Evolutionary conservation across 1,140 invertebrate genomes (phyloP).

Genomic region (Diachasma alloeum): DNA sequence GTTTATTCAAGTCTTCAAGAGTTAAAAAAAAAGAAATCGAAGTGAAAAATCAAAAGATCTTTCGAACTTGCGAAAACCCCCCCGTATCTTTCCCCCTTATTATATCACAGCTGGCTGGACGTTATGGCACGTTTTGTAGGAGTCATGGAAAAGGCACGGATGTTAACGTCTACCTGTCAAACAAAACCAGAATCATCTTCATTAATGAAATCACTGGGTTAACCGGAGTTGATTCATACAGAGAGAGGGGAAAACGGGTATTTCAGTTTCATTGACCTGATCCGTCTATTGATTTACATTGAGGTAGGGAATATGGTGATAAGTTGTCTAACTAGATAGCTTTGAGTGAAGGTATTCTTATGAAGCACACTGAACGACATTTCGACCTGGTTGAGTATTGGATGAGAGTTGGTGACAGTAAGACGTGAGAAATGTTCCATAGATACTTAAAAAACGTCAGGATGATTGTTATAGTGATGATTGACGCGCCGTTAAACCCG

Average conservation of each 20-base stretch:
- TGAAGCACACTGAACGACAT: too few species aligned
- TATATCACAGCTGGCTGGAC: constrained; percentile 28
- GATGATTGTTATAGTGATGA: too few species aligned
- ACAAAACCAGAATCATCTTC: constrained; percentile 9
- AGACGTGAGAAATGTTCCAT: too few species aligned
- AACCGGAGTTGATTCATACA: neutral
- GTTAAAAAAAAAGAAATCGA: neutral
- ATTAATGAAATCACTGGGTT: neutral
- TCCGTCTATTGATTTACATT: neutral
- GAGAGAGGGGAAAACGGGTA: neutral
- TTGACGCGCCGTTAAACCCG: too few species aligned
- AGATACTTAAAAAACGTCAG: too few species aligned
- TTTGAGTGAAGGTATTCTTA: too few species aligned
- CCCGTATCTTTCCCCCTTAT: constrained; percentile 30
- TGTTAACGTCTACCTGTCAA: constrained; percentile 3
- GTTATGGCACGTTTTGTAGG: constrained; percentile 23
- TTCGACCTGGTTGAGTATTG: too few species aligned
- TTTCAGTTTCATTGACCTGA: constrained; percentile 2
- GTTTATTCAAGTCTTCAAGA: constrained; percentile 21
- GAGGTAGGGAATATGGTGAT: neutral
- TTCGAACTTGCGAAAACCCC: constrained; percentile 17
- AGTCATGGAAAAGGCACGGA: constrained; percentile 9
- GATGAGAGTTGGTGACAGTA: too few species aligned
- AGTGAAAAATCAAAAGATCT: constrained; percentile 18
- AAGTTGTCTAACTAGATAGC: neutral